phyloP scores from a whole-genome alignment of 2,113 vertebrate genomes.

The Pteropus alecto region DNA sequence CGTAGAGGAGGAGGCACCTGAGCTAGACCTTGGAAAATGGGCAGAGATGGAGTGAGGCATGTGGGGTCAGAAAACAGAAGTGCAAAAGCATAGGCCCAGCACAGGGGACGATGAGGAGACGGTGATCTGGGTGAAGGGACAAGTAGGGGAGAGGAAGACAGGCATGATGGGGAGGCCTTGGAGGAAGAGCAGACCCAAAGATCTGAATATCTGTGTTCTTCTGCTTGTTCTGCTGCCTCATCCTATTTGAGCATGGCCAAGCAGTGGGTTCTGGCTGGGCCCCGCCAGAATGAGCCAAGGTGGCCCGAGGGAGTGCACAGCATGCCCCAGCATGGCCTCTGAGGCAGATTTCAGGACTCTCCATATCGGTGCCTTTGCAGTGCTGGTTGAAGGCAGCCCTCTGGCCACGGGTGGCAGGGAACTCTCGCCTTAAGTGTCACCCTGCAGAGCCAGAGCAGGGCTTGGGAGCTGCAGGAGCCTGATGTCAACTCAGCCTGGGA shows the following conservation, averaged over 20 bases:
- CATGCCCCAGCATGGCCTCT: background rate
- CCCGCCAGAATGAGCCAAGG: rapidly evolving
- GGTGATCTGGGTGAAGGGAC: background rate
- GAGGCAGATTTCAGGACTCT: background rate
- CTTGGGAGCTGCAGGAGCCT: background rate
- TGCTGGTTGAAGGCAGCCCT: background rate
- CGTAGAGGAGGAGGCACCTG: background rate
- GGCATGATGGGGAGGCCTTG: background rate
- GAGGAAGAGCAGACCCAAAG: background rate
- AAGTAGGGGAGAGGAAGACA: background rate
- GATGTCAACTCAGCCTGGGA: background rate
- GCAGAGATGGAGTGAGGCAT: background rate
- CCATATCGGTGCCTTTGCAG: background rate
- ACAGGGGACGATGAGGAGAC: background rate
- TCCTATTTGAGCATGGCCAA: background rate
- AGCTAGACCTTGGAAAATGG: background rate
- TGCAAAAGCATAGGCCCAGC: background rate
- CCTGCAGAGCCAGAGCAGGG: background rate
- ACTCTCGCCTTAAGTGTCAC: background rate
- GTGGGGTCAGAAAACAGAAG: background rate
- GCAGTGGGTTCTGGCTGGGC: background rate
- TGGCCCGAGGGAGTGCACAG: rapidly evolving
- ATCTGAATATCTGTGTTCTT: background rate
- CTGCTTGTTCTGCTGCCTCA: background rate
- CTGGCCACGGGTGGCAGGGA: background rate